Evolutionary conservation across 2,113 vertebrate species (phyloP), one percentile per base, ranked within the genome.

Genomic region (Lasiurus borealis): DNA sequence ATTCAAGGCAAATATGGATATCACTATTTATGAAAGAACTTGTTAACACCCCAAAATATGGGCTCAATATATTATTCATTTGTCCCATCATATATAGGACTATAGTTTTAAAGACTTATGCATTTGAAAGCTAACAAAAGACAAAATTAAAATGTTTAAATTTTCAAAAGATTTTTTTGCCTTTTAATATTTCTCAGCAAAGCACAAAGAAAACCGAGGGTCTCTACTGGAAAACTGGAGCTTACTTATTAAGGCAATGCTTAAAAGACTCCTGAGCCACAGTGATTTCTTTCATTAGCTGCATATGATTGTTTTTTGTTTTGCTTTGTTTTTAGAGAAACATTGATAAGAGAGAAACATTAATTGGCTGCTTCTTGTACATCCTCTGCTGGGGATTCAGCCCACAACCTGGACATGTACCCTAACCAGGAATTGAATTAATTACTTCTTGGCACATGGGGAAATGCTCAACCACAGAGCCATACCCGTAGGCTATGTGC

Each of bases 51-150:
- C 40, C 23, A 71, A 94, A 91, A 59, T 44, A 92, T 12, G 19
- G 57, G 34, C 14, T 57, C 69, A 68, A 59, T 23, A 44, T 5
- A 87, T 66, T 19, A 88, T 44, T 90, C 62, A 64, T 82, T 75
- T 95, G 16, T 57, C 29, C 66, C 2, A 75, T 34, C 31, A 83
- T n/a, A 90, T 25, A 76, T 1, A 85, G 6, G 29, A 85, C 68
- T 71, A 82, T 27, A 78, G 14, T 34, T 36, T 93, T 95, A 90
- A 96, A 96, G 57, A 71, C 2, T 19, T n/a, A 36, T 29, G 18
- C 12, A 85, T 36, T 78, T 90, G 8, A 90, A 77, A 82, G 36
- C 23, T 76, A 90, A 81, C 54, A 94, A 95, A 95, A 94, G 44
- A 44, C 23, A 93, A 83, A 29, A 92, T 59, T 92, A 83, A 86